Base-by-base conservation (phyloP, 2,797 vertebrate genomes). In the Onychomys leucogaster region DNA sequence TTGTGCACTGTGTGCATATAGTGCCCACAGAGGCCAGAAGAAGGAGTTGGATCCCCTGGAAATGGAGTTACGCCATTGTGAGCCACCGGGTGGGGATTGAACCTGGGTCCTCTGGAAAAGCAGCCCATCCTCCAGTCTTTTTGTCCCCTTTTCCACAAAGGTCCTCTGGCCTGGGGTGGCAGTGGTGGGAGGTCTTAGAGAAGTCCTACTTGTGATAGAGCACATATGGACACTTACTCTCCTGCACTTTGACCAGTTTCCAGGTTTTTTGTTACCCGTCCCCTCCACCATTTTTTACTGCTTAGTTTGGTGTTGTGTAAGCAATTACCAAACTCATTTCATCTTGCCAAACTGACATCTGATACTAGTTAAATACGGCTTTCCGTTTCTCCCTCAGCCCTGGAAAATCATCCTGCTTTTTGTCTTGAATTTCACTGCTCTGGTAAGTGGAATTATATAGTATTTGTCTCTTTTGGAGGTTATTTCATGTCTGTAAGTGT, bases 141-240 rank as follows among this genome's bases (percentile, higher is more conserved):
- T 19, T 83, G 81, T 83, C 59, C 17, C 29, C 1, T 43, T 59
- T 17, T 29, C n/a, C 12, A 4, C 57, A 61, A 41, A 43, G 57
- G 81, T 63, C 37, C 29, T 41, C 32, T 43, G 63, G 27, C n/a
- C 59, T 19, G 81, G 81, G 57, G 25, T 29, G 14, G 14, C 0
- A 23, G 4, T 2, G 37, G 57, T 0, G 1, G 25, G 0, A 14
- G n/a, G 57, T 17, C 8, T 43, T 43, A 32, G 57, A 43, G 16
- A 43, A 19, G 27, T 63, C 41, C 16, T 59, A 4, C 59, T 17
- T 83, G 37, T 19, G 61, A 27, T 16, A 34, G 41, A 21, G 27
- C 41, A 46, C 59, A 6, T 2, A 5, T 32, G 14, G 16, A 65
- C 27, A 32, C 25, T 61, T 41, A 17, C 0, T 65, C 29, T 65